Base-by-base conservation (phyloP, 2,113 vertebrate species). In the Anarrhichthys ocellatus region DNA sequence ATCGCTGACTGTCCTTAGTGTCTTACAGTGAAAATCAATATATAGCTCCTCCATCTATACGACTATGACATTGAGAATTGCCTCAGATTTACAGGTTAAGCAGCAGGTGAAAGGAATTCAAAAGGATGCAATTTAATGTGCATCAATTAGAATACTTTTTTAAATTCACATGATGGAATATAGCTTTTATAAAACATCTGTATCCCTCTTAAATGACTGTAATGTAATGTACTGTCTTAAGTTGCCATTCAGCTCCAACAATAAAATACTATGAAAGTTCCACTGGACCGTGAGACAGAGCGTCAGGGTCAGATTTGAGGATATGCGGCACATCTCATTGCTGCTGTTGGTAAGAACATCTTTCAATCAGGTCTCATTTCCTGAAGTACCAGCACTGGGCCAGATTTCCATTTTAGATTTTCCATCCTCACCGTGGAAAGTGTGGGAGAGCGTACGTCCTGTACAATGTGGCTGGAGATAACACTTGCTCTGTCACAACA, bases 401-500 rank as follows among this genome's bases (percentile, higher is more conserved):
- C 85, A 87, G 78, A 84, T 89, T 92, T 93, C 88, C 87, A 92
- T 83, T 89, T 85, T 68, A 84, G 77, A 89, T 73, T 89, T 93
- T 91, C 87, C 92, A 62, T 56, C 80, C 34, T 40, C 66, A 24
- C 48, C 0, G 54, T 82, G 93, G 90, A 92, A 93, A 87, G 72
- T 84, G 42, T 87, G 88, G 85, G 82, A 73, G 76, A 69, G 73
- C 13, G 15, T 27, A 83, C 44, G 75, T 90, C 88, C 90, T 87
- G 91, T 75, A 68, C 58, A 78, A 58, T 79, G 87, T 81, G 80
- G 70, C 72, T 44, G 50, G 62, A 88, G 90, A 92, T 93, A 92
- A 91, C 87, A 64, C 80, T 87, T 24, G 73, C 82, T 79, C 88
- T 89, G 80, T 90, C 92, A 91, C 89, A 92, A 93, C 90, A 92